A percentile compares a stretch with the other conserved stretches of the same genome.
phyloP scores from a whole-genome alignment of 2,888 invertebrate species.

The Euplexia lucipara region DNA sequence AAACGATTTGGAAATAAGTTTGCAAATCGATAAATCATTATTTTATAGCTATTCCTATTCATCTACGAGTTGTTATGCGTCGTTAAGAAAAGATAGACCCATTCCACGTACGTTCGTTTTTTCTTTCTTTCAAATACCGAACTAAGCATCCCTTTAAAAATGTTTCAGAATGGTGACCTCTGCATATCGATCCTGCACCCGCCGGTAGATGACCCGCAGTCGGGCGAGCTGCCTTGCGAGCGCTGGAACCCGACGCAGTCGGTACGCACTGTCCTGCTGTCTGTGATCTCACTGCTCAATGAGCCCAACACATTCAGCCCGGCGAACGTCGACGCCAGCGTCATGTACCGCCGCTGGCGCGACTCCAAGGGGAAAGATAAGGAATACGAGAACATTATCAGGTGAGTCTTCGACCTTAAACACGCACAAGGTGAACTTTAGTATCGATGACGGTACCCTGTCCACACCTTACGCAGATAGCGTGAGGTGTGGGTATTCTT shows the following conservation, averaged over 20 bases:
- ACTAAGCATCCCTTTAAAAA: conserved; percentile 9
- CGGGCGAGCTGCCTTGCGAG: conserved; percentile 99
- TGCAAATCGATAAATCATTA: too few species aligned
- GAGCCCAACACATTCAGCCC: conserved; percentile 99
- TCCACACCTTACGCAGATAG: too few species aligned
- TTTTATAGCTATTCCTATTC: too few species aligned
- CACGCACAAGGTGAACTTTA: not conserved
- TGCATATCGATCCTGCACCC: conserved; percentile 99
- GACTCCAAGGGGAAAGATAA: conserved; percentile 99
- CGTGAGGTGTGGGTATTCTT: too few species aligned
- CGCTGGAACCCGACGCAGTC: conserved; percentile 99
- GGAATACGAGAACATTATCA: conserved; percentile 99
- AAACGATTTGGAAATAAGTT: too few species aligned
- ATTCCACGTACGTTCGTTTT: not conserved
- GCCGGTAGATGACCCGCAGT: conserved; percentile 99
- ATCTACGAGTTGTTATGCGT: too few species aligned
- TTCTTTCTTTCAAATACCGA: too few species aligned
- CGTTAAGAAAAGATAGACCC: not conserved
- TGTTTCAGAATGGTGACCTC: conserved; percentile 98
- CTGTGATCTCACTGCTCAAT: conserved; percentile 99
- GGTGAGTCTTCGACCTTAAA: conserved; percentile 88
- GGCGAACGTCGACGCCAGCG: conserved; percentile 99
- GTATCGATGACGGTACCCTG: too few species aligned
- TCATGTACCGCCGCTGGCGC: conserved; percentile 99
- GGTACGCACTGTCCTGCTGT: conserved; percentile 99